phyloP scores from a whole-genome alignment of 2,888 invertebrate species.

The Coelopa pilipes region DNA sequence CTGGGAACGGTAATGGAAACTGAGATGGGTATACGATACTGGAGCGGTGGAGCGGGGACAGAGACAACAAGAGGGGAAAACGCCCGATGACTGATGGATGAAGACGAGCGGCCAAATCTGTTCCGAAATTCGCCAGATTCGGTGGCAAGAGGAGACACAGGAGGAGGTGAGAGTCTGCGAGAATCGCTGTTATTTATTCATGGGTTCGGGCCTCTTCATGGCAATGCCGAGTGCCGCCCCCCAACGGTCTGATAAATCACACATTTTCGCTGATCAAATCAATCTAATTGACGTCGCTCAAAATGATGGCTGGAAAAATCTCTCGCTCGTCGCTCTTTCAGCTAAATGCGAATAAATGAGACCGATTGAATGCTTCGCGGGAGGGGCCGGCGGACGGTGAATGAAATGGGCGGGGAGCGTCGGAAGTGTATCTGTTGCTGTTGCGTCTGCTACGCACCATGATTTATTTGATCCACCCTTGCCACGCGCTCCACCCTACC shows the following conservation, averaged over 20 bases:
- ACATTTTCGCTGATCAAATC: constrained; percentile 66
- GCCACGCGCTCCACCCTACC: neutral
- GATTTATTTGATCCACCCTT: constrained; percentile 57
- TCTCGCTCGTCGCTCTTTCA: neutral
- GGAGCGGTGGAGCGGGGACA: neutral
- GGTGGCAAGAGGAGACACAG: constrained; percentile 27
- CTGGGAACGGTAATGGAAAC: too few species aligned
- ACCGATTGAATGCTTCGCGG: constrained; percentile 33
- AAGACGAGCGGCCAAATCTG: constrained; percentile 45
- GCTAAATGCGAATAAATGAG: constrained; percentile 56
- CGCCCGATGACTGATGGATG: constrained; percentile 60
- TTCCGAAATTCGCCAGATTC: constrained; percentile 36
- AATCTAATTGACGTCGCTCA: constrained; percentile 67
- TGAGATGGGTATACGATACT: too few species aligned
- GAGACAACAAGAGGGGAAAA: constrained; percentile 1
- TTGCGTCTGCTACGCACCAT: constrained; percentile 49
- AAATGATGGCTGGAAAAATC: constrained; percentile 62
- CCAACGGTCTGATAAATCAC: constrained; percentile 63
- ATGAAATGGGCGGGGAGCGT: constrained; percentile 14
- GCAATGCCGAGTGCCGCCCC: constrained; percentile 47
- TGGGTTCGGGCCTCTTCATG: constrained; percentile 40
- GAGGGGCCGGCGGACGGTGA: constrained; percentile 1
- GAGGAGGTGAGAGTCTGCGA: constrained; percentile 42
- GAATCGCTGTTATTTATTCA: constrained; percentile 57
- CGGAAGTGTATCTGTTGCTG: constrained; percentile 55